These are phyloP conservation scores for Silurus asotus DNA, from an alignment of 2,113 vertebrate species.

Conservation along the genomic window DNA sequence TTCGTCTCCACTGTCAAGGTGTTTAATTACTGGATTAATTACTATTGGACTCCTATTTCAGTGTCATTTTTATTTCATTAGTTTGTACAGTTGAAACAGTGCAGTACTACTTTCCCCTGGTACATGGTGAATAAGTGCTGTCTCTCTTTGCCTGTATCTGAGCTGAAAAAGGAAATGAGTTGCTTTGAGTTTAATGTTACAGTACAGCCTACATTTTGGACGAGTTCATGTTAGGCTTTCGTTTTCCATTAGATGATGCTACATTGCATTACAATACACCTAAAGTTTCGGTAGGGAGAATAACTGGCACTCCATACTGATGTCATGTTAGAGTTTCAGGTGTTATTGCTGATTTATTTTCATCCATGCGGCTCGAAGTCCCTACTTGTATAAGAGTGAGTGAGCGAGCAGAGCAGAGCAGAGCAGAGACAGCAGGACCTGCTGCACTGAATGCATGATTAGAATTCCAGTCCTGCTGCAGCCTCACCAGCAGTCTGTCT, in stretches of 20 bases:
- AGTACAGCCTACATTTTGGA: neutral
- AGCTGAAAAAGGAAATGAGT: neutral
- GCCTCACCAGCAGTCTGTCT: constrained; percentile 34
- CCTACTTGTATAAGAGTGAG: neutral
- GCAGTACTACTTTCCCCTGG: neutral
- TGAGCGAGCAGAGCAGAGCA: constrained; percentile 6
- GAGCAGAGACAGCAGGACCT: constrained; percentile 40
- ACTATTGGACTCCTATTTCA: neutral
- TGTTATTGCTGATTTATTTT: constrained; percentile 1
- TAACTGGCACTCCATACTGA: neutral
- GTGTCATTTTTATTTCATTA: neutral
- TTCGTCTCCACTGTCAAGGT: neutral
- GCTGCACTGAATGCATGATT: constrained; percentile 46
- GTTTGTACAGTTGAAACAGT: neutral
- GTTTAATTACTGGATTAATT: no score
- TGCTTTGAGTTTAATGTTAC: neutral
- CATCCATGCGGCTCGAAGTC: neutral
- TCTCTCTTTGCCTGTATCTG: neutral
- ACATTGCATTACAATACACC: neutral
- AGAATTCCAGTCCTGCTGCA: constrained; percentile 41
- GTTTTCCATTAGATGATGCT: neutral
- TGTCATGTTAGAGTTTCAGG: neutral
- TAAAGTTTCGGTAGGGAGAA: neutral
- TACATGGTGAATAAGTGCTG: neutral
- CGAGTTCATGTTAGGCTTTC: neutral